Percentiles rank a stretch among this genome's conserved stretches.
Evolutionary conservation across 1,140 invertebrate genomes (phyloP).

Genomic region (Cyrtorhinus lividipennis): DNA sequence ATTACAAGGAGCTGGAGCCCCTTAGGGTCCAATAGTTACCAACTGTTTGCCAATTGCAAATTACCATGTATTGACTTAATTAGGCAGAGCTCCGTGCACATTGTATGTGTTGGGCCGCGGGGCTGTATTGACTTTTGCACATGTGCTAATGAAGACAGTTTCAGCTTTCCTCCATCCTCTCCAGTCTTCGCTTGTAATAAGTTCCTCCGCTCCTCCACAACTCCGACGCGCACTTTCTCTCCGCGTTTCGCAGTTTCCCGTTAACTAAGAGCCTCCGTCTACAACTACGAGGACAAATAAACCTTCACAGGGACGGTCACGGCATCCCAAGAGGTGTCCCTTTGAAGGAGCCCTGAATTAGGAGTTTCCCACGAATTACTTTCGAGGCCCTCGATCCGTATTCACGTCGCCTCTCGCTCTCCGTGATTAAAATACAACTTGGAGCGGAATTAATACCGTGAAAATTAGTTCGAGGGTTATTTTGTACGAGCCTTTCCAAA

Average conservation of each 20-base stretch:
- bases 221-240: neutral
- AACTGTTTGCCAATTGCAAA: conserved; percentile 18
- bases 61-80: conserved; percentile 19
- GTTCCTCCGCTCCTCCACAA: neutral
- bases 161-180: neutral
- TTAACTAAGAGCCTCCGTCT: neutral
- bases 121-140: conserved; percentile 18
- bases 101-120: conserved; percentile 13
- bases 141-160: conserved; percentile 17
- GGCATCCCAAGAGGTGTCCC: conserved; percentile 2
- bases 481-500: too few species aligned
- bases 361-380: neutral
- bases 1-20: neutral
- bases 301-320: neutral
- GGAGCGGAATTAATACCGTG: neutral
- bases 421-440: neutral
- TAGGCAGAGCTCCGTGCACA: conserved; percentile 9
- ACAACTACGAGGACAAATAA: neutral
- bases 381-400: neutral
- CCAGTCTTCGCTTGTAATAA: neutral
- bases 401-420: neutral
- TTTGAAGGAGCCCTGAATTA: neutral
- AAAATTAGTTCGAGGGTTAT: neutral
- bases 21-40: conserved; percentile 1
- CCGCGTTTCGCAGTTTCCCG: neutral